A percentile compares a stretch with the other conserved stretches of the same genome.
Conservation (phyloP, 2,888 invertebrate genomes). For the Celastrina argiolus region DNA sequence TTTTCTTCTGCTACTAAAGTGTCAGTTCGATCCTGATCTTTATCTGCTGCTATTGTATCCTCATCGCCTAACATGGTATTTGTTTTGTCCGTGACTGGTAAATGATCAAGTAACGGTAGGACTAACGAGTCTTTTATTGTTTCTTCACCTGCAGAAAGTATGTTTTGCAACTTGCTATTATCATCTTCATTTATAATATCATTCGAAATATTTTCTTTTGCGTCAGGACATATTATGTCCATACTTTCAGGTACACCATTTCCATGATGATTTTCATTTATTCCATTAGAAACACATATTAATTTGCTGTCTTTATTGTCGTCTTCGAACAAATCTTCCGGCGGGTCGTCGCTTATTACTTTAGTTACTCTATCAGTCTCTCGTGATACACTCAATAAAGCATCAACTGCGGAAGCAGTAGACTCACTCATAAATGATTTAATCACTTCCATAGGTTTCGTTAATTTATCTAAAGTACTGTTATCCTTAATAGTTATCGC, state of each 20-base stretch:
- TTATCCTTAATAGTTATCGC: not conserved
- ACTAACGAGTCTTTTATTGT: not conserved
- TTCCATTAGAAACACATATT: slow-evolving; percentile 42
- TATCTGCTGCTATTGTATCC: not conserved
- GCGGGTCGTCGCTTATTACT: slow-evolving; percentile 60
- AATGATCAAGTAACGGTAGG: not conserved
- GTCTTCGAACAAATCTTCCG: slow-evolving; percentile 70
- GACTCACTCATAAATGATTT: slow-evolving; percentile 60
- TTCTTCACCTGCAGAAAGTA: slow-evolving; percentile 17
- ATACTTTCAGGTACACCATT: slow-evolving; percentile 33
- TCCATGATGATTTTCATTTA: slow-evolving; percentile 36
- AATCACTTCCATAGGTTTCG: slow-evolving; percentile 34
- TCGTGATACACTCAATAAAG: slow-evolving; percentile 64
- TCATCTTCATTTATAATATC: not conserved
- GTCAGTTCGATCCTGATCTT: not conserved
- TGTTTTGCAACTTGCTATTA: not conserved
- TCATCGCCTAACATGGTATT: not conserved
- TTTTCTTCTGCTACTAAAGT: not conserved
- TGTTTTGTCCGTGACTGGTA: not conserved
- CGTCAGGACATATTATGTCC: slow-evolving; percentile 24
- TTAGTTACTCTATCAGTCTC: slow-evolving; percentile 66
- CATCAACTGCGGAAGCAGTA: slow-evolving; percentile 69
- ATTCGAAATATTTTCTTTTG: not conserved
- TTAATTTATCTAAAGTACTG: not conserved
- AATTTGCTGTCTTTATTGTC: slow-evolving; percentile 53